Percentiles rank a stretch among this genome's conserved stretches.
phyloP scores from a whole-genome alignment of 2,797 vertebrate species.

The Cossypha niveicapilla region DNA sequence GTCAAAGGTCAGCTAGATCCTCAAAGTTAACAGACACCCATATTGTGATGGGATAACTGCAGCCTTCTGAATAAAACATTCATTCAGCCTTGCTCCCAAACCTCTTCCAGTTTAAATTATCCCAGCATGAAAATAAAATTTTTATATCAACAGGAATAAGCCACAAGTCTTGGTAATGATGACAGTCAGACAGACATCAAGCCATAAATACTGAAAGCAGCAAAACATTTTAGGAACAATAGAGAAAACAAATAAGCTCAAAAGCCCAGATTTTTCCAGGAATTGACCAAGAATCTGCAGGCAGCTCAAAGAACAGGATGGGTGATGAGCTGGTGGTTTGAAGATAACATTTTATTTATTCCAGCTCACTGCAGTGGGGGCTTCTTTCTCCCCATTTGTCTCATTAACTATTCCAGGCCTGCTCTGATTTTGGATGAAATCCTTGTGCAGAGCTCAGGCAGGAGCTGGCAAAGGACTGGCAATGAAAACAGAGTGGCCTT shows the following conservation, averaged over 20 bases:
- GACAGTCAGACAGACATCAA: neutral
- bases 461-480: neutral
- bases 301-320: neutral
- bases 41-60: neutral
- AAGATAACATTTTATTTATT: neutral
- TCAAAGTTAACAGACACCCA: neutral
- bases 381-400: neutral
- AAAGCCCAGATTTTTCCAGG: neutral
- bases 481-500: neutral
- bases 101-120: neutral
- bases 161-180: neutral
- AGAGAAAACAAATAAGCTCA: neutral
- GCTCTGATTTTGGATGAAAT: neutral
- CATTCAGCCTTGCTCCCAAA: neutral
- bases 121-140: neutral
- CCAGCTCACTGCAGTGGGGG: neutral
- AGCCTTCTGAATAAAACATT: neutral
- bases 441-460: neutral
- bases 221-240: neutral
- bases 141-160: neutral
- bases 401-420: neutral
- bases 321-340: neutral
- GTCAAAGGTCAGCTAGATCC: neutral
- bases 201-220: neutral
- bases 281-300: neutral